Evolutionary conservation across 64 coral and sea anemone species (phyloP), one percentile per base, ranked within the genome.

Genomic region (Exaiptasia diaphana): DNA sequence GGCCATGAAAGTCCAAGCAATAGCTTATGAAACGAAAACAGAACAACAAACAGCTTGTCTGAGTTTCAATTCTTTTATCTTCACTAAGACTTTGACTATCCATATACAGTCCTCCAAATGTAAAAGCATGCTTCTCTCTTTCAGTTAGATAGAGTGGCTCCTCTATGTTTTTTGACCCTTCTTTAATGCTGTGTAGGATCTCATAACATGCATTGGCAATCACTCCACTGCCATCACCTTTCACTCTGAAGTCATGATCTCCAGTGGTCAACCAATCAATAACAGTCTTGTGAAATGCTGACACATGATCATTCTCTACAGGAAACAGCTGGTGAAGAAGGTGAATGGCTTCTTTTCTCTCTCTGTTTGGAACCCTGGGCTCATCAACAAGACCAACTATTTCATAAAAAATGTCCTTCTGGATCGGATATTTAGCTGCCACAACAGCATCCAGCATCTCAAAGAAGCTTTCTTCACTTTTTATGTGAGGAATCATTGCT

Each of bases 271-370:
- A 74, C 67, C 67, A 85, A 27, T 85, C 81, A 31, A 67, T 46
- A 1, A 82, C 41, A 35, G 81, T 44, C 22, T 85, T 85, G 67
- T 85, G 81, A 41, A 85, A 59, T 27, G 61, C 50, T 18, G 30
- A 13, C 33, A 85, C 52, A 23, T 43, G 38, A 20, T 56, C 54
- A 36, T 85, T 27, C 38, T 34, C 29, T 25, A 82, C 49, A 10
- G 62, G 79, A 9, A 82, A 68, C 21, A 82, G 62, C 0, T 29
- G 38, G 15, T 63, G 67, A 12, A 82, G 40, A 25, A 17, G 33
- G 31, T 17, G 23, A 15, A 82, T 35, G 4, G 64, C 64, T 13
- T 82, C 67, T 0, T 21, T 24, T 35, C 61, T 65, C 6, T 28
- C 1, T 65, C 22, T 32, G 3, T 43, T 50, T 37, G 17, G 22